phyloP scores from a whole-genome alignment of 2,113 vertebrate species.

The Ardeotis arabs region DNA sequence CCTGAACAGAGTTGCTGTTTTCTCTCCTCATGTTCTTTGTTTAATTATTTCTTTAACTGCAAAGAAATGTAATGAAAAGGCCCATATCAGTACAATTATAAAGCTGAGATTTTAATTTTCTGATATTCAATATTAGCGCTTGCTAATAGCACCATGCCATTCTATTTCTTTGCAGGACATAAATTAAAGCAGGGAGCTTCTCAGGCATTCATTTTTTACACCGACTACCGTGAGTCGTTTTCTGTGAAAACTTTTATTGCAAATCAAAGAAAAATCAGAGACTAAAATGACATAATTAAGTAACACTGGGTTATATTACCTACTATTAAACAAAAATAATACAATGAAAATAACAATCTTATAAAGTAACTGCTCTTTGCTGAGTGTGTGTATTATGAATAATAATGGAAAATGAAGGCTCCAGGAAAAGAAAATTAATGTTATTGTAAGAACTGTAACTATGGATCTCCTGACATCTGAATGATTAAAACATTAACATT shows the following conservation, averaged over 20 bases:
- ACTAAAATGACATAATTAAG: constrained; percentile 63
- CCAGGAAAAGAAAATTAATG: constrained; percentile 50
- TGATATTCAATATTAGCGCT: constrained; percentile 42
- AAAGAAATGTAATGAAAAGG: constrained; percentile 14
- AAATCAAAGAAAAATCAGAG: constrained; percentile 57
- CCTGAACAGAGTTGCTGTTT: not conserved
- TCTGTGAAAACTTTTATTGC: constrained; percentile 35
- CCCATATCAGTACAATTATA: not conserved
- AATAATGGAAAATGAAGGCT: constrained; percentile 61
- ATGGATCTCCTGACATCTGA: constrained; percentile 46
- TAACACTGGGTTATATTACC: constrained; percentile 43
- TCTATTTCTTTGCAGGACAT: constrained; percentile 25
- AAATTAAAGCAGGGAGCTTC: constrained; percentile 34
- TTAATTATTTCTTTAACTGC: not conserved
- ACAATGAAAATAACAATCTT: constrained; percentile 60
- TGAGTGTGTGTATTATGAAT: constrained; percentile 55
- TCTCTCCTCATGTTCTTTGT: not conserved
- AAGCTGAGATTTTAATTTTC: constrained; percentile 55
- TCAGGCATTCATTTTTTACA: constrained; percentile 23
- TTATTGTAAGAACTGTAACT: constrained; percentile 55
- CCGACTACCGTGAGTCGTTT: not conserved
- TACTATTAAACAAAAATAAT: constrained; percentile 69
- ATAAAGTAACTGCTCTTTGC: constrained; percentile 47
- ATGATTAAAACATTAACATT: constrained; percentile 65
- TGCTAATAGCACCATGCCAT: constrained; percentile 20